Evolutionary conservation across 2,888 invertebrate species (phyloP), one percentile per base, ranked within the genome.

Genomic region (Calameuta filiformis): DNA sequence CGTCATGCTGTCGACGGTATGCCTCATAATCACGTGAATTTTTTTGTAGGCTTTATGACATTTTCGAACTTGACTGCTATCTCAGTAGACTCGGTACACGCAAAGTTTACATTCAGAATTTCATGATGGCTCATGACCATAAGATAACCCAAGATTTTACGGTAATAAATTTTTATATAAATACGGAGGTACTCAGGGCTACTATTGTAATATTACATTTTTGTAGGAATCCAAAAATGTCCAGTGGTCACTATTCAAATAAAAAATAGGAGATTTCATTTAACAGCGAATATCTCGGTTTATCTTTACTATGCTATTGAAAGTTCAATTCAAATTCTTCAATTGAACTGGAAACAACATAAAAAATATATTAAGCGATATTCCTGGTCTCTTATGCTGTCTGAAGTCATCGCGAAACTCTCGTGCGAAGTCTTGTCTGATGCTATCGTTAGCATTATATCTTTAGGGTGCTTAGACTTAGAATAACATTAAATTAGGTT

Each of bases 31-130:
- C 23, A 56, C 9, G 56, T 6, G 12, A 80, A 76, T 75, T 75
- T 80, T 79, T 79, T 77, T 80, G n/a, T 81, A 83, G 83, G 77
- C 77, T 79, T 79, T 78, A 77, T 76, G 56, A 56, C 75, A 33
- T 34, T 82, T 79, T 80, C 75, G 77, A 83, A 85, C 84, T 86
- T 85, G 84, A 86, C 83, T 86, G 85, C 85, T 85, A 84, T 81
- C 78, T 76, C 79, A 80, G 82, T 83, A 82, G 82, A 76, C 75
- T 80, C 69, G 79, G 80, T 83, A 80, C 75, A 79, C 79, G 33
- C 76, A 69, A 81, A 75, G 73, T 81, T 78, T 82, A 77, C 68
- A 76, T 80, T 82, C 73, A 30, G 69, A 76, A 79, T 79, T 82
- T 80, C 76, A 23, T 23, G 56, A 56, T 56, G 9, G 9, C 56